These are phyloP conservation scores for Oophaga sylvatica DNA, from an alignment of 2,797 vertebrate species.

Conservation along the genomic window DNA sequence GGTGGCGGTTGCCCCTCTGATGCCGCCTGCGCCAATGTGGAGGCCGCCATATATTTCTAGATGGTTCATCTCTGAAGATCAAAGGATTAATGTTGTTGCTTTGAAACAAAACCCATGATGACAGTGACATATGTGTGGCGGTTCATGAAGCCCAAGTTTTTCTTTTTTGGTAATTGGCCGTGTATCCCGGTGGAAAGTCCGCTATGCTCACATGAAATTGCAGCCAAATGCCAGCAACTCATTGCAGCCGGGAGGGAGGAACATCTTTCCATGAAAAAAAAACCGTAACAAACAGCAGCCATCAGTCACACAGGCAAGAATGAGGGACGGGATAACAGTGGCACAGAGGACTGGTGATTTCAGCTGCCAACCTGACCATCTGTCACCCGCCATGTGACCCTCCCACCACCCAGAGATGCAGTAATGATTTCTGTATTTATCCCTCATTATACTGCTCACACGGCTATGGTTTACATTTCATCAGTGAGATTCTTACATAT, in stretches of 20 bases:
- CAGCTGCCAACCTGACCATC: not conserved
- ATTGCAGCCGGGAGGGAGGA: not conserved
- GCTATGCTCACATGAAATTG: not conserved
- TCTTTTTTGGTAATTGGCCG: constrained; percentile 30
- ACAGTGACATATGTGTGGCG: constrained; percentile 33
- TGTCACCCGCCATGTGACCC: not conserved
- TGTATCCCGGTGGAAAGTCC: not conserved
- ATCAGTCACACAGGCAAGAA: constrained; percentile 1
- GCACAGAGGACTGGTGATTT: not conserved
- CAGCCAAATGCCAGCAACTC: not conserved
- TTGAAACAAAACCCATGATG: constrained; percentile 5
- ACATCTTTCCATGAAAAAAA: constrained; percentile 28
- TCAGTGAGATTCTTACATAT: not conserved
- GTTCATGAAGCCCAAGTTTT: not conserved
- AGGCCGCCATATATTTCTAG: not conserved
- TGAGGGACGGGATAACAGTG: not conserved
- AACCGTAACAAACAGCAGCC: not conserved
- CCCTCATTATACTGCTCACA: not conserved
- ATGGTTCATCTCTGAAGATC: constrained; percentile 14
- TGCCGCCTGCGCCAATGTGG: not conserved
- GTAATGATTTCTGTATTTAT: not conserved
- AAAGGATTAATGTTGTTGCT: not conserved
- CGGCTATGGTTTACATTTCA: too few species aligned
- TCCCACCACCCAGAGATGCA: not conserved
- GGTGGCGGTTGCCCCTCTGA: not conserved